Evolutionary conservation across 1,140 invertebrate species (phyloP), one percentile per base, ranked within the genome.

Genomic region (Bombus balteatus): DNA sequence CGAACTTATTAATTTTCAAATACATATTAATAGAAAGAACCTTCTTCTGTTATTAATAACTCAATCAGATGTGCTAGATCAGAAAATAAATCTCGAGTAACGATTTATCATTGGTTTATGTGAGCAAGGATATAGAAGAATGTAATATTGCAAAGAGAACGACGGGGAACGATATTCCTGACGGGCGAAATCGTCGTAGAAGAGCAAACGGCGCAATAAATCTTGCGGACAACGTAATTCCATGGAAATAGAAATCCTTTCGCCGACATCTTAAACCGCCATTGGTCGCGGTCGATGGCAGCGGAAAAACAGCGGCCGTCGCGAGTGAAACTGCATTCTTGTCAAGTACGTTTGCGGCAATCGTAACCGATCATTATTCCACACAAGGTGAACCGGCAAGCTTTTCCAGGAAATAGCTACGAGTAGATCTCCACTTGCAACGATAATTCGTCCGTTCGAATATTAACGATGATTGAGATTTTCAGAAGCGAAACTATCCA

Each of bases 311-410:
- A 85, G 82, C 82, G 86, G 81, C 85, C 78, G 86, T 75, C 85
- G 77, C 90, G 83, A 89, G 92, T 92, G 89, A 92, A 92, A 92
- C 91, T 90, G 92, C 92, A 92, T 92, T 92, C 92, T 92, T 92
- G 88, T 92, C 91, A 92, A 92, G 92, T 92, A 92, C 91, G 91
- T 92, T 90, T 80, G 88, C 86, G 87, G 80, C 70, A 76, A 88
- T 86, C 83, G 88, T 72, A 81, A 65, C 78, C 65, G 70, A 85
- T 89, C 84, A 68, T 89, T 91, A 87, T 83, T 89, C 59, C 85
- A 66, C 87, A 76, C 80, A 85, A 81, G 89, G 89, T 85, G 81
- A 91, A 81, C 77, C 70, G 43, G 32, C 75, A 43, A 37, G 85
- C 81, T 90, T 91, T 91, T 80, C 75, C 87, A 75, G 86, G 85